phyloP scores from a whole-genome alignment of 2,888 invertebrate species.

The Acleris laterana region DNA sequence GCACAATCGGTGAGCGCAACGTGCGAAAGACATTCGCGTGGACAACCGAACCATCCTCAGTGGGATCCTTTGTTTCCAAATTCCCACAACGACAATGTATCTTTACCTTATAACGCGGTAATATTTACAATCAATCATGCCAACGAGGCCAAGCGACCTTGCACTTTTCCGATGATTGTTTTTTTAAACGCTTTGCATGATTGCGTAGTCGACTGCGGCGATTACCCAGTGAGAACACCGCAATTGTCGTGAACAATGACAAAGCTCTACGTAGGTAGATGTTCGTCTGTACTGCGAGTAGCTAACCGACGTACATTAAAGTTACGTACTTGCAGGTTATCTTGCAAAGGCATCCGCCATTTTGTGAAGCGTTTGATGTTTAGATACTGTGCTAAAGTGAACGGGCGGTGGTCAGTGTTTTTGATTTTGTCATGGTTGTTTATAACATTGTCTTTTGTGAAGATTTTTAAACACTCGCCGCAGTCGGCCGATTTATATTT shows the following conservation, averaged over 20 bases:
- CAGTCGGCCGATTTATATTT: no score
- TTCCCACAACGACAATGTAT: constrained; percentile 25
- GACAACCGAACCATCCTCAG: background rate
- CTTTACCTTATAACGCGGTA: background rate
- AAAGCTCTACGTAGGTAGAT: constrained; percentile 56
- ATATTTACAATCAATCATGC: constrained; percentile 39
- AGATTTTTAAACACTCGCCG: background rate
- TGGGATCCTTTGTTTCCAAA: constrained; percentile 14
- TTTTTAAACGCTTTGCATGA: constrained; percentile 61
- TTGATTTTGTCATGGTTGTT: constrained; percentile 48
- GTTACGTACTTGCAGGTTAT: constrained; percentile 28
- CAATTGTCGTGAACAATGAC: constrained; percentile 72
- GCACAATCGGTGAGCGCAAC: background rate
- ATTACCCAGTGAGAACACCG: constrained; percentile 68
- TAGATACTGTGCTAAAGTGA: constrained; percentile 66
- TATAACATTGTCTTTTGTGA: constrained; percentile 18
- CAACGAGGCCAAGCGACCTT: constrained; percentile 55
- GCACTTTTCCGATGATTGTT: constrained; percentile 59
- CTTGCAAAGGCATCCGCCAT: constrained; percentile 61
- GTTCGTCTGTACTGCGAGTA: constrained; percentile 54
- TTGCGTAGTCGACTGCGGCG: constrained; percentile 53
- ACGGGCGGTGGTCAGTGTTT: constrained; percentile 56
- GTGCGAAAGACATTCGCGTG: background rate
- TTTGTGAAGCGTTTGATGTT: constrained; percentile 69
- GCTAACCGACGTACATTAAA: constrained; percentile 57